These are phyloP conservation scores for Prunella himalayana DNA, from an alignment of 2,113 vertebrate species.

Conservation along the genomic window DNA sequence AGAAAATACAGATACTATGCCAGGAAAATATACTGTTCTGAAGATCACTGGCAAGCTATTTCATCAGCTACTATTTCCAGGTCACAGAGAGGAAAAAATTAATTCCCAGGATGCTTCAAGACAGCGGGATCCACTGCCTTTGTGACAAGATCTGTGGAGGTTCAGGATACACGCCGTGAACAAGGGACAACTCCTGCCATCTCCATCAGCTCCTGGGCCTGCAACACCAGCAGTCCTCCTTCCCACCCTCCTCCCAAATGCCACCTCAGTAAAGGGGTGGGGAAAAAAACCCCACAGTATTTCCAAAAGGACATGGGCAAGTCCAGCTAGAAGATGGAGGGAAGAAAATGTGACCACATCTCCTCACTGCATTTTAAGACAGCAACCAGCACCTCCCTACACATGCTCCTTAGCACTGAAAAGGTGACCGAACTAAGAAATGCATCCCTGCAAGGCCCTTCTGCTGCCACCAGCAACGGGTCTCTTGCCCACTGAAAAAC, in stretches of 20 bases:
- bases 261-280: neutral
- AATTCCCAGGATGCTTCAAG: slow-evolving; percentile 15
- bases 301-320: neutral
- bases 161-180: neutral
- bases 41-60: neutral
- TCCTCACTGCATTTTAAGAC: neutral
- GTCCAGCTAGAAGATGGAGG: neutral
- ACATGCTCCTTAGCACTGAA: neutral
- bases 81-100: slow-evolving; percentile 4
- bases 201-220: neutral
- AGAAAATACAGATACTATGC: neutral
- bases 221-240: neutral
- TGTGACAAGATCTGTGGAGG: neutral
- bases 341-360: neutral
- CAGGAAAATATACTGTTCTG: neutral
- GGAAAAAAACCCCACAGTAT: neutral
- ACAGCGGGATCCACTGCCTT: neutral
- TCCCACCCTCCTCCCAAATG: neutral
- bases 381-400: neutral
- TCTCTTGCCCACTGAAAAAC: neutral
- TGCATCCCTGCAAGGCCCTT: neutral
- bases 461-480: neutral
- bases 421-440: neutral
- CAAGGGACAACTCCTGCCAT: neutral
- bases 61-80: slow-evolving; percentile 51